These are phyloP conservation scores for Ciconia maguari DNA, from an alignment of 2,113 vertebrate genomes.

Conservation along the genomic window DNA sequence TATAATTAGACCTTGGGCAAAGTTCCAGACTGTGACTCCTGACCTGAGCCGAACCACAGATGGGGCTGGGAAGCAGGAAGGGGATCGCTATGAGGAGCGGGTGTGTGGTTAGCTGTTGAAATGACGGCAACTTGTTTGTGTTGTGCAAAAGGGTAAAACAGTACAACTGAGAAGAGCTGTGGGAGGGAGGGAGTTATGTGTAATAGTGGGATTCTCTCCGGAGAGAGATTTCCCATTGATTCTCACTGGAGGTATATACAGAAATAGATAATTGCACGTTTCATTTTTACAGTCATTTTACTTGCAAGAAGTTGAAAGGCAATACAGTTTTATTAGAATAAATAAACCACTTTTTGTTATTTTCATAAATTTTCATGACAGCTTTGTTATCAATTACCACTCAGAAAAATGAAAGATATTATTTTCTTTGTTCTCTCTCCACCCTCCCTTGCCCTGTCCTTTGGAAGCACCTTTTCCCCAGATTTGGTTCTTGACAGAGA, in stretches of 20 bases:
- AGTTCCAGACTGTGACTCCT: conserved; percentile 41
- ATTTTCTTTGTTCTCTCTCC: neutral
- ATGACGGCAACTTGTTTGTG: neutral
- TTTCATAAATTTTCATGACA: neutral
- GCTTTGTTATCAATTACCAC: neutral
- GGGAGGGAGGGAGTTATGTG: neutral
- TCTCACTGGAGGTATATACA: neutral
- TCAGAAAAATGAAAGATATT: neutral
- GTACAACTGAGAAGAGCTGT: neutral
- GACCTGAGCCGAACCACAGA: conserved; percentile 31
- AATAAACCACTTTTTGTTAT: neutral
- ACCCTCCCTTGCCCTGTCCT: fast-evolving
- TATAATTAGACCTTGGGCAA: conserved; percentile 59
- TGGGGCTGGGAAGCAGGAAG: neutral
- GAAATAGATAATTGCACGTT: neutral
- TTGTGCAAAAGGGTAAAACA: conserved; percentile 9
- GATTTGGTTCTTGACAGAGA: neutral
- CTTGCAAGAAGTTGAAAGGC: neutral
- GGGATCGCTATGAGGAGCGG: neutral
- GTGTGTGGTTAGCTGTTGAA: neutral
- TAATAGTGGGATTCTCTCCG: neutral
- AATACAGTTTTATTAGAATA: neutral
- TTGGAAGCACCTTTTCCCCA: neutral
- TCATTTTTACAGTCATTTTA: neutral
- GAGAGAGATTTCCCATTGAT: conserved; percentile 11